Base-by-base conservation (phyloP, 2,113 vertebrate genomes). In the Varanus salvator region DNA sequence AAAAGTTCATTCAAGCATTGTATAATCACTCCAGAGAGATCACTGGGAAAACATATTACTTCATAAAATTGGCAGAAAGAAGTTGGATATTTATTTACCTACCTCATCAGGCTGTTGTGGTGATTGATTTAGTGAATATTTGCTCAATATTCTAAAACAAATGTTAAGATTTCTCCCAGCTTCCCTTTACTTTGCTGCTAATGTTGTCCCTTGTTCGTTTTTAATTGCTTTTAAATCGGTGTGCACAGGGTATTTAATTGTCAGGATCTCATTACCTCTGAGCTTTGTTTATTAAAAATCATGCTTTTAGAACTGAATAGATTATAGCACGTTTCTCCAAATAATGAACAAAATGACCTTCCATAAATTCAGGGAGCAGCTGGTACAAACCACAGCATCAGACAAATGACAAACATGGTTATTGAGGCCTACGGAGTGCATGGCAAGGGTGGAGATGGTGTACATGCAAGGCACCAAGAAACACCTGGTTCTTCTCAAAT, bases 191-290 rank as follows among this genome's bases (percentile, higher is more conserved):
- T 52, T 84, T 52, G 44, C 82, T 85, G 34, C 60, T 85, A 85
- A 89, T 89, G 60, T 84, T 89, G 38, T 52, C 60, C 74, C 82
- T 89, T 85, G 81, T 85, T 85, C 64, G 78, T 89, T 89, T 86
- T 85, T 89, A 89, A 89, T 85, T 89, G 83, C 75, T 76, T 89
- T 89, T 85, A 85, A 78, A 85, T 89, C 48, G 69, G 74, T 78
- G 74, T 85, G 74, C 64, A 54, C 44, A 52, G 57, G 54, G 31
- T 84, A 38, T 50, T 85, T 85, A 89, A 89, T 85, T 89, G 74
- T 84, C 88, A 85, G 74, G 72, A 78, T 69, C 82, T 85, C 88
- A 89, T 68, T 85, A 85, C 64, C 69, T 68, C 50, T 89, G 44
- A 89, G 82, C 82, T 85, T 54, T 69, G 74, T 69, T 85, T 85